Evolutionary conservation across 2,113 vertebrate genomes (phyloP), one percentile per base, ranked within the genome.

Genomic region (Tenebrosternarchus preto): DNA sequence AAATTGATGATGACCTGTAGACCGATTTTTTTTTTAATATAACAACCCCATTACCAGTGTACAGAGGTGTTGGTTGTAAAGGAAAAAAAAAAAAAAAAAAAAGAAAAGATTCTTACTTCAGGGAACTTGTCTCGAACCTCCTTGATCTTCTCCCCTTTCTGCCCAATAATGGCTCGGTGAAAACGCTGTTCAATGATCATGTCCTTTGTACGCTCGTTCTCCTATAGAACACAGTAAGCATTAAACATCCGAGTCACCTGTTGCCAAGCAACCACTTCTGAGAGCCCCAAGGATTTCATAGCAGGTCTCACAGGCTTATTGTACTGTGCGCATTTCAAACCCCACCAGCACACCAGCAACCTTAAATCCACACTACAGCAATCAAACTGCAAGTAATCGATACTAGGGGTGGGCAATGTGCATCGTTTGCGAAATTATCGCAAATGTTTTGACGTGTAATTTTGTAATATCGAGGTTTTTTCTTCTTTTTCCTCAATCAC

Each of bases 201-300:
- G 88, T 99, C 98, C 95, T 98, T 99, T 92, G 98, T 98, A 89
- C 97, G 98, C 93, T 99, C 98, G 3, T 99, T 99, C 92, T 99
- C 97, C 98, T 99, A 88, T 12, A 25, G 60, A 0, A 0, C 17
- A 46, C 74, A 88, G 60, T 77, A 66, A 46, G 61, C 22, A n/a
- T 69, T 79, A 20, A 73, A 70, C 4, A 33, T 20, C 17, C n/a
- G 29, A 73, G 59, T 74, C 31, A 27, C 31, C 43, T 63, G 80
- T 72, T 79, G 76, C 73, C 75, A 15, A 8, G 77, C 3, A 33
- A 55, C 33, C 25, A 31, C 63, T 22, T 27, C 20, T 31, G 24
- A 43, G 43, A 80, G 72, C 27, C 25, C 22, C n/a, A 46, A 20
- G 15, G 70, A 46, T 22, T 5, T 61, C 15, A 64, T 16, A 43